These are phyloP conservation scores for Natator depressus DNA, from an alignment of 2,113 vertebrate species.

Conservation along the genomic window DNA sequence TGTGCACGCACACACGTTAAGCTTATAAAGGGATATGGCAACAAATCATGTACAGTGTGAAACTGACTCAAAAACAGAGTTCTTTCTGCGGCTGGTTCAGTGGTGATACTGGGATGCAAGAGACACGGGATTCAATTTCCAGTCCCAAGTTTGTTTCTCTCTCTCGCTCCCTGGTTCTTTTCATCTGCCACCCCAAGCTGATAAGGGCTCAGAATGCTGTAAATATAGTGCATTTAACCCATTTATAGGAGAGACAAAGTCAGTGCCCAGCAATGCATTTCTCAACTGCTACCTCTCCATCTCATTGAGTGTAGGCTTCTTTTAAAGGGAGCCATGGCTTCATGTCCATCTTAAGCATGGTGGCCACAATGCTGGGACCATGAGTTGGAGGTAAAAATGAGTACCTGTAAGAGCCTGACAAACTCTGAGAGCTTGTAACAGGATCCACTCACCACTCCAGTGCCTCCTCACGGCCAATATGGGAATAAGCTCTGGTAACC, in stretches of 20 bases:
- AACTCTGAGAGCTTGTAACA: not conserved
- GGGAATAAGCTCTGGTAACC: no score
- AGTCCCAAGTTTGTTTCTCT: not conserved
- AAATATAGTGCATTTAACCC: not conserved
- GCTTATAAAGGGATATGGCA: not conserved
- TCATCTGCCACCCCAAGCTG: not conserved
- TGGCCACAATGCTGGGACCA: not conserved
- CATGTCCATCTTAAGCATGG: not conserved
- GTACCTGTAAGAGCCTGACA: not conserved
- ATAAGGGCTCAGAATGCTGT: rapidly evolving
- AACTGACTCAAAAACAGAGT: not conserved
- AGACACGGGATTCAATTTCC: not conserved
- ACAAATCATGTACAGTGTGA: not conserved
- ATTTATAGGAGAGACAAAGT: not conserved
- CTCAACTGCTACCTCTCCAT: not conserved
- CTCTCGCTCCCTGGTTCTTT: not conserved
- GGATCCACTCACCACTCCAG: no score
- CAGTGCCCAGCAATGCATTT: not conserved
- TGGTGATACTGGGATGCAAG: not conserved
- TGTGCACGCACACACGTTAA: not conserved
- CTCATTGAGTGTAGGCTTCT: not conserved
- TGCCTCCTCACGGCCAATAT: no score
- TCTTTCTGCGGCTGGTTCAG: not conserved
- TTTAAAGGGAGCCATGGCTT: not conserved
- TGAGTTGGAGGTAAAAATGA: not conserved